A percentile compares a stretch with the other conserved stretches of the same genome.
These are phyloP conservation scores for Lagopus leucura DNA, from an alignment of 2,113 vertebrate genomes.

Conservation along the genomic window DNA sequence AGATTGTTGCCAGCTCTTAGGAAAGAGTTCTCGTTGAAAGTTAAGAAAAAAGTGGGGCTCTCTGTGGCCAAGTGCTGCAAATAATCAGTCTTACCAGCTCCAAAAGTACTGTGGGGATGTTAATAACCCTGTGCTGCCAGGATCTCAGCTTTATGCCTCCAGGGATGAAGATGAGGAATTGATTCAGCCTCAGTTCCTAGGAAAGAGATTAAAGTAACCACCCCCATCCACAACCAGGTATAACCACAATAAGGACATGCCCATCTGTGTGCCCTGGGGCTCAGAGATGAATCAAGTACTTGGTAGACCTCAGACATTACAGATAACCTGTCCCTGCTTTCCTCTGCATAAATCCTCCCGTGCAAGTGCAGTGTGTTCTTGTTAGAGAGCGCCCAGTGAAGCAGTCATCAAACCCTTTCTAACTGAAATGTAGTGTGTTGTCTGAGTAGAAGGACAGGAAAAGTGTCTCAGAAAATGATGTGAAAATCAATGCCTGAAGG, in stretches of 20 bases:
- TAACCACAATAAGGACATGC: constrained; percentile 23
- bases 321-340: background rate
- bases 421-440: background rate
- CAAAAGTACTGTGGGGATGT: background rate
- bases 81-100: background rate
- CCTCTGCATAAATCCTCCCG: background rate
- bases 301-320: constrained; percentile 31
- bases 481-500: background rate
- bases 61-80: background rate
- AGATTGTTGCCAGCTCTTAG: background rate
- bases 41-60: background rate
- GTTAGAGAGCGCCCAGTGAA: background rate
- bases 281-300: constrained; percentile 32
- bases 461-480: background rate
- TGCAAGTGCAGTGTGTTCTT: background rate
- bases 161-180: constrained; percentile 15
- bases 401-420: background rate
- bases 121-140: background rate
- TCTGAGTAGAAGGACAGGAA: background rate
- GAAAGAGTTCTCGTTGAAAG: background rate
- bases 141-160: background rate
- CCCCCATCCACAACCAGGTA: background rate
- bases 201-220: constrained; percentile 34
- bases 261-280: background rate
- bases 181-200: background rate